Conservation (phyloP, 1,140 invertebrate genomes). For the Papilio glaucus region DNA sequence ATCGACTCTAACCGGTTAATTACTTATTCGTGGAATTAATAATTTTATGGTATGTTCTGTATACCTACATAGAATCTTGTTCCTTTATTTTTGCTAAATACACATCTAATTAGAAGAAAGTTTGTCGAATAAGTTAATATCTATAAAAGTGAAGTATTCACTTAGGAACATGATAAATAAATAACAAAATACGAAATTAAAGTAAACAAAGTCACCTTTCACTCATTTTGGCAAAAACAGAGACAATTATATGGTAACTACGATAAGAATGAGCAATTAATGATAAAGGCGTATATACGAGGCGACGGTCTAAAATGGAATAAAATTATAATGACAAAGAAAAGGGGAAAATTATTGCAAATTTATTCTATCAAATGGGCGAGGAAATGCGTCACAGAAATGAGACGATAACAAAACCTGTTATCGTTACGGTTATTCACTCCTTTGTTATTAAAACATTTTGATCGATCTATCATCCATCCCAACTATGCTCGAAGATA, state of each 20-base stretch:
- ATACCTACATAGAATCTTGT: too few species aligned
- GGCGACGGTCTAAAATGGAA: constrained; percentile 8
- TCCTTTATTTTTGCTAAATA: too few species aligned
- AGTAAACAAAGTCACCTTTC: not conserved
- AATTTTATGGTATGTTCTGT: too few species aligned
- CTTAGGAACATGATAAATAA: too few species aligned
- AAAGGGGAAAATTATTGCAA: constrained; percentile 14
- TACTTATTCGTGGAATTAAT: too few species aligned
- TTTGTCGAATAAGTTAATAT: too few species aligned
- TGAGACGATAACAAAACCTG: not conserved
- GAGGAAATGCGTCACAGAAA: constrained; percentile 1
- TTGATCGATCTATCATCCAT: not conserved
- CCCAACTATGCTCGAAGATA: too few species aligned
- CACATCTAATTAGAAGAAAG: too few species aligned
- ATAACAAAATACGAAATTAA: too few species aligned
- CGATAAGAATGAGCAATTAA: not conserved
- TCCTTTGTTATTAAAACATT: not conserved
- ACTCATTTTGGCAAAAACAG: not conserved
- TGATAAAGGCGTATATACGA: not conserved
- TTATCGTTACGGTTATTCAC: not conserved
- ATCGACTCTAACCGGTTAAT: too few species aligned
- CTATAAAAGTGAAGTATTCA: too few species aligned
- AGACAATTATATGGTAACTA: not conserved
- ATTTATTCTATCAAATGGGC: constrained; percentile 15
- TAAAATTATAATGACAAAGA: constrained; percentile 26